Percentiles rank a stretch among this genome's conserved stretches.
phyloP scores from a whole-genome alignment of 2,113 vertebrate genomes.

The Centropus unirufus region DNA sequence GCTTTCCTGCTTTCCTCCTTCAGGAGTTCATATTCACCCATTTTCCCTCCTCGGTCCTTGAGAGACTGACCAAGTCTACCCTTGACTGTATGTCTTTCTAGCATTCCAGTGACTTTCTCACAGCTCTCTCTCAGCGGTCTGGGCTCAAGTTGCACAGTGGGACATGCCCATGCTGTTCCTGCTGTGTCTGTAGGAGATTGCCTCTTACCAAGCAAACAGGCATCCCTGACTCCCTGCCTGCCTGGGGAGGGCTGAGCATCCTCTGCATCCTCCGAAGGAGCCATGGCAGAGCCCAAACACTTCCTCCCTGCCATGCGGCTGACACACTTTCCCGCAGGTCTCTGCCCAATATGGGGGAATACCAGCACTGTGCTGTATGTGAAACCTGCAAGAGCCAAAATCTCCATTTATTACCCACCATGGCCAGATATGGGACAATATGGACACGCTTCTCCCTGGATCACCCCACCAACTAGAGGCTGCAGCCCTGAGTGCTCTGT shows the following conservation, averaged over 20 bases:
- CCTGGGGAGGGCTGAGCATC: neutral
- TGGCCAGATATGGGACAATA: neutral
- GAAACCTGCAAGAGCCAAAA: neutral
- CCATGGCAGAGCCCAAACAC: neutral
- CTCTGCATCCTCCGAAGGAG: neutral
- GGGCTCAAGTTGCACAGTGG: neutral
- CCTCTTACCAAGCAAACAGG: too few relatives aligned
- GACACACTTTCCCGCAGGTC: neutral
- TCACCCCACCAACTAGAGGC: neutral
- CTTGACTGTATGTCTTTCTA: neutral
- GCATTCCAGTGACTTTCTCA: neutral
- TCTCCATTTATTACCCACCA: neutral
- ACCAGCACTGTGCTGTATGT: neutral
- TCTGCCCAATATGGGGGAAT: neutral
- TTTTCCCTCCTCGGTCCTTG: neutral
- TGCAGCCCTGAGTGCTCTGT: neutral
- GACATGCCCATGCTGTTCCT: neutral
- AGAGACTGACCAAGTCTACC: neutral
- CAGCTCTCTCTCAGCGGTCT: neutral
- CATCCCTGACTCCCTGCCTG: neutral
- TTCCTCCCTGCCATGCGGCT: neutral
- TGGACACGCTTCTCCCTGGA: rapidly evolving
- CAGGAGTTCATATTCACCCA: neutral
- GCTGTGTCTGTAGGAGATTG: neutral
- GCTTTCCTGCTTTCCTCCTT: neutral